Evolutionary conservation across 2,113 vertebrate genomes (phyloP).

Genomic region (Grallaria varia): DNA sequence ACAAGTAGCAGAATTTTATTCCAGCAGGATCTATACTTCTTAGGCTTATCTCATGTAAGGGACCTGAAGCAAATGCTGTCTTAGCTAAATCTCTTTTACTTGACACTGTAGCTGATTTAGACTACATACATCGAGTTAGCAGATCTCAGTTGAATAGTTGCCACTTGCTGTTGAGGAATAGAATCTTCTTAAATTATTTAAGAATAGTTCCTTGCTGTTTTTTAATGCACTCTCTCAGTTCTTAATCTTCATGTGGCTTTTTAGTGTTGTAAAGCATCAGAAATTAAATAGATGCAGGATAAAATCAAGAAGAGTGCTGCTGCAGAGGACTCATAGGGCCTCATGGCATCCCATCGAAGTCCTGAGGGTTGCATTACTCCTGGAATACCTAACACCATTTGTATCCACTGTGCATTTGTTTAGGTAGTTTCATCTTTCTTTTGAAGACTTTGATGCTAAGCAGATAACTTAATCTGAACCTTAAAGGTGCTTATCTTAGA

Average conservation of each 20-base stretch:
- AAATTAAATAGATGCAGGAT: background rate
- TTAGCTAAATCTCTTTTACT: background rate
- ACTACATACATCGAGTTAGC: background rate
- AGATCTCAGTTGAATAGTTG: background rate
- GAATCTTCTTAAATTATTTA: background rate
- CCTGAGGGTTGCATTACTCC: fast-evolving
- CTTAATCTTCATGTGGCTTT: background rate
- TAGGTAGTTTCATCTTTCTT: background rate
- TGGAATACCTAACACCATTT: background rate
- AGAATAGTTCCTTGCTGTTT: background rate
- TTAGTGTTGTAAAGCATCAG: background rate
- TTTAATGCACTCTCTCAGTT: background rate
- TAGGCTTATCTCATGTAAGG: background rate
- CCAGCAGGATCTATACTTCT: background rate
- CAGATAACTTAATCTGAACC: background rate
- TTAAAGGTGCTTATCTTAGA: background rate
- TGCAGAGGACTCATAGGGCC: background rate
- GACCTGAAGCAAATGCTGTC: background rate
- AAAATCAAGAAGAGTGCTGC: background rate
- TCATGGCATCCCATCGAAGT: fast-evolving
- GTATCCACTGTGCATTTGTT: background rate
- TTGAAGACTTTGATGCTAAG: background rate
- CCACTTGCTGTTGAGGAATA: background rate
- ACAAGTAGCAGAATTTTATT: background rate
- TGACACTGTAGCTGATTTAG: background rate